Percentiles rank a stretch among this genome's conserved stretches.
phyloP scores from a whole-genome alignment of 1,140 invertebrate genomes.

The Leptinotarsa lineolata region DNA sequence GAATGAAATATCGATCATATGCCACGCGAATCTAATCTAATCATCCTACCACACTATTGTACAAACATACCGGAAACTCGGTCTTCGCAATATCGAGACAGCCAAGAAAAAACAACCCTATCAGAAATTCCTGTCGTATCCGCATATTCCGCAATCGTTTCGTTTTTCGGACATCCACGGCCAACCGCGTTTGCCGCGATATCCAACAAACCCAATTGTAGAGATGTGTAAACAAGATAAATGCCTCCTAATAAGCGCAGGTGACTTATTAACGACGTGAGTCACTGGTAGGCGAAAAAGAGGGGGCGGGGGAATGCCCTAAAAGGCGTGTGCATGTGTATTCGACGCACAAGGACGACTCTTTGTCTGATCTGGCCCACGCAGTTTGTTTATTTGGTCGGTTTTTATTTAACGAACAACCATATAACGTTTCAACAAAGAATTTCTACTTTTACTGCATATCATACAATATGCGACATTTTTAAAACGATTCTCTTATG shows the following conservation, averaged over 20 bases:
- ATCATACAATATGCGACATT: too few relatives aligned
- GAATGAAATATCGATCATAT: too few relatives aligned
- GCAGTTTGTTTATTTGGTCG: slow-evolving; percentile 3
- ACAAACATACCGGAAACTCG: background rate
- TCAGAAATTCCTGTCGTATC: background rate
- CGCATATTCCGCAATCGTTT: background rate
- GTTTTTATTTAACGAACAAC: background rate
- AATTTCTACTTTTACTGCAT: too few relatives aligned
- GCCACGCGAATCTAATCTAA: too few relatives aligned
- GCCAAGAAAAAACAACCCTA: background rate
- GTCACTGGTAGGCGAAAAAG: background rate
- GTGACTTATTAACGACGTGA: background rate
- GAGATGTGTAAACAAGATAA: background rate
- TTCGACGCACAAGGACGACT: background rate
- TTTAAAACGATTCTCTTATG: too few relatives aligned
- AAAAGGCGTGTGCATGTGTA: background rate
- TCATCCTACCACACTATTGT: too few relatives aligned
- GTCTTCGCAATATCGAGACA: background rate
- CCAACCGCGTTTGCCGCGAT: background rate
- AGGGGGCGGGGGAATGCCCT: background rate
- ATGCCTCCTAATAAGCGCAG: background rate
- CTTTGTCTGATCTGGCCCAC: background rate
- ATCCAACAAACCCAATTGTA: background rate
- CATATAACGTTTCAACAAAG: too few relatives aligned
- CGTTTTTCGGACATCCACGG: background rate